Conservation (phyloP, 1,140 invertebrate genomes). For the Conus ventricosus region DNA sequence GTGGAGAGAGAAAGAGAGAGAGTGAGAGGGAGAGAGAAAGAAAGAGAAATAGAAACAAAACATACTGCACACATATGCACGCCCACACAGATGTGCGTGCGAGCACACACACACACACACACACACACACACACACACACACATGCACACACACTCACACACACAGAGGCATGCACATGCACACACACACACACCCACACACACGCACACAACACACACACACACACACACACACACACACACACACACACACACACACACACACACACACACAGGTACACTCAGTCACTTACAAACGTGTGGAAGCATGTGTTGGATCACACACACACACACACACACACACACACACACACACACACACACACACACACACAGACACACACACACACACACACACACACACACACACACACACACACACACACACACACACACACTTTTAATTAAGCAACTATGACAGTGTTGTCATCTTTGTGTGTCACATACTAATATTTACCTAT, state of each 20-base stretch:
- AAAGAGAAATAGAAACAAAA: too few relatives aligned
- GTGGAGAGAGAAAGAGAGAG: too few relatives aligned
- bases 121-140: slow-evolving; percentile 10
- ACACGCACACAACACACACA: slow-evolving; percentile 17
- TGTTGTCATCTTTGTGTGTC: too few relatives aligned
- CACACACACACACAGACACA: background rate
- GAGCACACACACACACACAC: background rate
- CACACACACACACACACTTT: background rate
- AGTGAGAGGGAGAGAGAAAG: too few relatives aligned
- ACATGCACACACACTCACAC: background rate
- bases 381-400: background rate
- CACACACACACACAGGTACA: background rate
- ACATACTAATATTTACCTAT: background rate
- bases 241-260: slow-evolving; percentile 9
- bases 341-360: background rate
- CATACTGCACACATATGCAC: background rate
- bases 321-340: slow-evolving; percentile 4
- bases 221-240: slow-evolving; percentile 20
- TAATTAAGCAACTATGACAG: background rate
- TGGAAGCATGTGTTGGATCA: background rate
- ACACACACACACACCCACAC: background rate
- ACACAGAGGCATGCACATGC: background rate
- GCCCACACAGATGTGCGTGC: background rate
- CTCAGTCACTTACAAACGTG: background rate
- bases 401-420: background rate